Evolutionary conservation across 1,140 invertebrate species (phyloP), one percentile per base, ranked within the genome.

Genomic region (Lordiphosa collinella): DNA sequence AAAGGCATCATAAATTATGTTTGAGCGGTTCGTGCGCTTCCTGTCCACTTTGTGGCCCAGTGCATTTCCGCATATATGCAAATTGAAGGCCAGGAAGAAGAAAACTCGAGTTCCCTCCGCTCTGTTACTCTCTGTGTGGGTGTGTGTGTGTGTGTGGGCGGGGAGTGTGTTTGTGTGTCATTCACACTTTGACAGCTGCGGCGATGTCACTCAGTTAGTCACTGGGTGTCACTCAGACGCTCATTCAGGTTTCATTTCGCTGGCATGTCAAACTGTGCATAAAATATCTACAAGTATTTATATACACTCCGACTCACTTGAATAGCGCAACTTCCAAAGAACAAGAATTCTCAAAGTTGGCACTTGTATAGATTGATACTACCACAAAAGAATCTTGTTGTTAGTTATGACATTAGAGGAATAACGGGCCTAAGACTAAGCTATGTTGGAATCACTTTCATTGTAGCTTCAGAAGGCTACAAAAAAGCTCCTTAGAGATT

Each of bases 111-210:
- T 44, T 31, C 25, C 32, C 32, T 1, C 29, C 31, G 13, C 10
- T n/a, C 13, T 7, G 9, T 6, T 8, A 8, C 32, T 16, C n/a
- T n/a, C 37, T 48, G 38, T 10, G 3, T 18, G 13, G 14, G 16
- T 60, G 25, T 60, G 14, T 11, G 6, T 52, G 41, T 51, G 40
- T 47, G 29, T n/a, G n/a, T n/a, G n/a, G n/a, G 34, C 6, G 25
- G 38, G 37, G 13, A 12, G 8, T 43, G 40, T 43, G 35, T 36
- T 22, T 13, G 37, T 60, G 54, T 54, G 70, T 61, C 64, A 76
- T 76, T 80, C 71, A 72, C 66, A 82, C 71, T 68, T 76, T 80
- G 76, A 82, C 76, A 80, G 76, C 76, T 82, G 76, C 58, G 74
- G 35, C 48, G 46, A 36, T 68, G 65, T 68, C 64, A 68, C 18